A percentile compares a stretch with the other conserved stretches of the same genome.
Conservation (phyloP, 1,140 invertebrate genomes). For the Pentalonia nigronervosa region DNA sequence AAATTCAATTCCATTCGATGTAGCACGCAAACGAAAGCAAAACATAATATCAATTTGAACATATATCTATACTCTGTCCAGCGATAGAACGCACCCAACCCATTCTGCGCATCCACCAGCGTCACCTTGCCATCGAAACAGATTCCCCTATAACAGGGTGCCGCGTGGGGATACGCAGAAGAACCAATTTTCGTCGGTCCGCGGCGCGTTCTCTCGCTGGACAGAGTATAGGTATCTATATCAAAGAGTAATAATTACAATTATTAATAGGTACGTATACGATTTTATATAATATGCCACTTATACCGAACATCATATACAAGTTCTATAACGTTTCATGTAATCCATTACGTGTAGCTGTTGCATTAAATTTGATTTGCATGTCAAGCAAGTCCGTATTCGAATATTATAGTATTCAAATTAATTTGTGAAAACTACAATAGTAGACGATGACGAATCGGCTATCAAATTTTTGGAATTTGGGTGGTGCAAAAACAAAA, state of each 20-base stretch:
- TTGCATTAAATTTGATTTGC: background rate
- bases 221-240: background rate
- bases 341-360: background rate
- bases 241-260: background rate
- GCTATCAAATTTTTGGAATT: background rate
- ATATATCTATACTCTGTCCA: no score
- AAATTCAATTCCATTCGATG: background rate
- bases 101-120: no score
- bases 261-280: background rate
- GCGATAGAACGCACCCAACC: no score
- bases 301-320: background rate
- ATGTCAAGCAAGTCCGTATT: background rate
- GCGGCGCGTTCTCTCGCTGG: no score
- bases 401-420: background rate
- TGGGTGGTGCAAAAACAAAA: no score
- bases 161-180: no score
- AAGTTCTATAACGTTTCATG: background rate
- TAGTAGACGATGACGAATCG: background rate
- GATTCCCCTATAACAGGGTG: no score
- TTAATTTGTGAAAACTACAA: background rate
- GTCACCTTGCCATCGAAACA: no score
- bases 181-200: no score
- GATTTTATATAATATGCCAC: background rate
- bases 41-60: background rate
- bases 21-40: no score